These are phyloP conservation scores for Corythaeola cristata DNA, from an alignment of 2,113 vertebrate genomes.

Conservation along the genomic window DNA sequence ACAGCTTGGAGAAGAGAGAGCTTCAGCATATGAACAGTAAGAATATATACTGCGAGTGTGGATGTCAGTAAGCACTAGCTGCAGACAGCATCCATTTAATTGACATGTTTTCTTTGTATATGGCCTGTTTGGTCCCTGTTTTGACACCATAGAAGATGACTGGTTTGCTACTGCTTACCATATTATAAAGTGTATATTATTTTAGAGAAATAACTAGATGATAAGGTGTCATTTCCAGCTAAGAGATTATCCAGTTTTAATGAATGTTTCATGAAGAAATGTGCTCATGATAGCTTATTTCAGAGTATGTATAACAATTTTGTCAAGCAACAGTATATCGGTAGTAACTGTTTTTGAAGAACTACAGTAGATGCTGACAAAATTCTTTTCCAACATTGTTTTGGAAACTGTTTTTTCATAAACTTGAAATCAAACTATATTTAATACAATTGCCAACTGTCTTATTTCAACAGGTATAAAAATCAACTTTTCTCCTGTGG, in stretches of 20 bases:
- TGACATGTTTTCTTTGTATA: neutral
- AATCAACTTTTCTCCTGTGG: neutral
- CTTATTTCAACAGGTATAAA: neutral
- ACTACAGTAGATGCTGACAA: neutral
- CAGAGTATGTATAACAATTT: neutral
- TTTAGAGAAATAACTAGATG: conserved; percentile 21
- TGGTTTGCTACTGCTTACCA: neutral
- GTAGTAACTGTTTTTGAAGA: neutral
- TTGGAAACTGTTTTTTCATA: neutral
- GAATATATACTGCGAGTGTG: neutral
- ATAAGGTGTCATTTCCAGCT: conserved; percentile 28
- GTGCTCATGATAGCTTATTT: conserved; percentile 43
- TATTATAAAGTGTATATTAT: conserved; percentile 7
- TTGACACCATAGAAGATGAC: neutral
- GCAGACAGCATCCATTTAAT: neutral
- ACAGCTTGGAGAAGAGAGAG: neutral
- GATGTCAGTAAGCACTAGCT: neutral
- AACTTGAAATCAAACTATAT: neutral
- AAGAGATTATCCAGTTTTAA: conserved; percentile 39
- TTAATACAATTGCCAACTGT: neutral
- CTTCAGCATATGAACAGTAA: neutral
- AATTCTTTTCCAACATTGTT: neutral
- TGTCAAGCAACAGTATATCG: neutral
- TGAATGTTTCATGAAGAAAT: conserved; percentile 50
- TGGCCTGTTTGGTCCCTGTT: neutral